Conservation (phyloP, 2,888 invertebrate species). For the Drosophila ustulata region DNA sequence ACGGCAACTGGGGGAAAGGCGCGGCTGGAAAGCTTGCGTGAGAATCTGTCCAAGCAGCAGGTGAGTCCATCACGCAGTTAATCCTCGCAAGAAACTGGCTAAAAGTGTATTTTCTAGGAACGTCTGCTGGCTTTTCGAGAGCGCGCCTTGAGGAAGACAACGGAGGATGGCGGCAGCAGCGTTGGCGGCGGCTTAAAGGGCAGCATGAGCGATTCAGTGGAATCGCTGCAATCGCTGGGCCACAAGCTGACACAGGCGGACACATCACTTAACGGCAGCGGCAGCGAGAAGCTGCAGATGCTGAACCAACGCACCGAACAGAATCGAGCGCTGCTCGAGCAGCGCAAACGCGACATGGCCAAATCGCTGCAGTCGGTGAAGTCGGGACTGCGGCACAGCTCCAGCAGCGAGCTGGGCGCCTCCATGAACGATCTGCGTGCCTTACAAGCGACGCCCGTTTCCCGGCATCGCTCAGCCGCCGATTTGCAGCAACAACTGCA, state of each 20-base stretch:
- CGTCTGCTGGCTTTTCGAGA: constrained; percentile 63
- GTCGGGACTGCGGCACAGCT: constrained; percentile 78
- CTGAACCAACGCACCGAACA: constrained; percentile 86
- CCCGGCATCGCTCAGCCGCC: constrained; percentile 82
- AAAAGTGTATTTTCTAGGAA: constrained; percentile 39
- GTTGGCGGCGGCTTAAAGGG: constrained; percentile 14
- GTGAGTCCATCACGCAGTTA: constrained; percentile 25
- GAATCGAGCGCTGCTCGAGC: constrained; percentile 86
- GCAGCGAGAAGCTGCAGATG: constrained; percentile 86
- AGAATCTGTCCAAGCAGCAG: constrained; percentile 68
- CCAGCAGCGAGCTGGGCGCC: constrained; percentile 82
- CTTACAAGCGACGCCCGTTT: constrained; percentile 57
- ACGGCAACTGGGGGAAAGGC: constrained; percentile 38
- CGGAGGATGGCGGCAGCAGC: constrained; percentile 41
- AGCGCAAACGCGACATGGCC: constrained; percentile 86
- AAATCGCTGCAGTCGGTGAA: constrained; percentile 82
- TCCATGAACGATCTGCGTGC: constrained; percentile 84
- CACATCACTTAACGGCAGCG: constrained; percentile 63
- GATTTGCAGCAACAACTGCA: constrained; percentile 75
- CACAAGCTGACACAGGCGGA: constrained; percentile 23
- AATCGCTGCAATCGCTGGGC: constrained; percentile 59
- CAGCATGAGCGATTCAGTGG: constrained; percentile 62
- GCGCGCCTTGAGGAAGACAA: constrained; percentile 53
- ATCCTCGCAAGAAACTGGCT: no score
- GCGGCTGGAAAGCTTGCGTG: constrained; percentile 62